Evolutionary conservation across 2,113 vertebrate species (phyloP).

Genomic region (Dermatemys mawii): DNA sequence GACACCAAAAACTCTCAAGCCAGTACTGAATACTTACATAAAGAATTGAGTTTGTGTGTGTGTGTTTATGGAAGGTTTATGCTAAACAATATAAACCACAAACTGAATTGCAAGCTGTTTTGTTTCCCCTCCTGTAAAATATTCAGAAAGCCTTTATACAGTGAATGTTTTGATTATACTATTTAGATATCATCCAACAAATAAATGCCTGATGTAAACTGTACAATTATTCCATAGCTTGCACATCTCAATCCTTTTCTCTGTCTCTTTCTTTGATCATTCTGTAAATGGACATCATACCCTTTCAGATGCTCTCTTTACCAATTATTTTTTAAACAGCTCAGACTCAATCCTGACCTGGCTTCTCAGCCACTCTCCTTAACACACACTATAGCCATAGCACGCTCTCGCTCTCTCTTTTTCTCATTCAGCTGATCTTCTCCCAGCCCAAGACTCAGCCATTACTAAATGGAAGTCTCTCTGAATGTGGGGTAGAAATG

Average conservation of each 20-base stretch:
- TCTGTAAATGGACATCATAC: rapidly evolving
- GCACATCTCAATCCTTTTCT: not conserved
- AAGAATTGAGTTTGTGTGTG: not conserved
- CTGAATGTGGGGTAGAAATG: not conserved
- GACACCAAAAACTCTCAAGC: not conserved
- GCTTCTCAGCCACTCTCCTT: rapidly evolving
- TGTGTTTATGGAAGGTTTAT: not conserved
- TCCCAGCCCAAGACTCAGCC: rapidly evolving
- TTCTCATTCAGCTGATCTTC: not conserved
- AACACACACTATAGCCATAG: rapidly evolving
- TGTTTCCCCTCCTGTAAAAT: not conserved
- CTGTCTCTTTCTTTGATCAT: rapidly evolving
- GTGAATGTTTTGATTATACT: not conserved
- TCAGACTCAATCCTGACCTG: not conserved
- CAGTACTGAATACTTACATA: not conserved
- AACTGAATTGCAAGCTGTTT: not conserved
- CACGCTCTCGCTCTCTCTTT: not conserved
- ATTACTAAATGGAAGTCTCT: not conserved
- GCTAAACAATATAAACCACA: not conserved
- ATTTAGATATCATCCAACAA: rapidly evolving
- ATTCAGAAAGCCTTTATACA: rapidly evolving
- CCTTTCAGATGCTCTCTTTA: rapidly evolving
- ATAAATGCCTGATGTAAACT: not conserved
- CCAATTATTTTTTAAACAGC: rapidly evolving
- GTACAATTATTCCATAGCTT: not conserved